phyloP scores from a whole-genome alignment of 2,113 vertebrate species.

The Corynorhinus townsendii region DNA sequence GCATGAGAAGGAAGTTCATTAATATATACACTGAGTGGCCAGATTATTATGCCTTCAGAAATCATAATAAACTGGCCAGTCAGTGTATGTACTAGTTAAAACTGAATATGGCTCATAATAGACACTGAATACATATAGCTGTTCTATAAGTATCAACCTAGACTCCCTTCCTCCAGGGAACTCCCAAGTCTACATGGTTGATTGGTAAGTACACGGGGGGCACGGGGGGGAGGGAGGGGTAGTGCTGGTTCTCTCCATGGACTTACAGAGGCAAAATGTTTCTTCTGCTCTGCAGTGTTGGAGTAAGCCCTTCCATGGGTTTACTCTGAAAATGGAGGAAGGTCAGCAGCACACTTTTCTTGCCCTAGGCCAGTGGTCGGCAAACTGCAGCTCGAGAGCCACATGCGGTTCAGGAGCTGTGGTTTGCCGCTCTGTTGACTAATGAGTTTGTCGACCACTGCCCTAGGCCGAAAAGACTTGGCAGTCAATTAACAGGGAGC shows the following conservation, averaged over 20 bases:
- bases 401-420: no score
- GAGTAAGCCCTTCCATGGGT: neutral
- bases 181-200: neutral
- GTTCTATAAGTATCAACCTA: neutral
- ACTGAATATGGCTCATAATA: neutral
- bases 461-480: neutral
- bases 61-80: no score
- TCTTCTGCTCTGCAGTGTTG: neutral
- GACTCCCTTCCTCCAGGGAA: neutral
- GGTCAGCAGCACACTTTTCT: neutral
- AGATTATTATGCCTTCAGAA: no score
- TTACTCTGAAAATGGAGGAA: neutral
- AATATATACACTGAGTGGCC: no score
- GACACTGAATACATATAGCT: neutral
- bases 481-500: neutral
- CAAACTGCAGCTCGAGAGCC: no score
- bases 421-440: no score
- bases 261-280: neutral
- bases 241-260: neutral
- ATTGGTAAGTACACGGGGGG: neutral
- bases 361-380: neutral
- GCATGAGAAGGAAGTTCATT: neutral
- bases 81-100: neutral
- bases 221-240: no score
- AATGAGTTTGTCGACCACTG: neutral